A percentile compares a stretch with the other conserved stretches of the same genome.
phyloP scores from a whole-genome alignment of 2,888 invertebrate species.

The Sarcophaga subvicina region DNA sequence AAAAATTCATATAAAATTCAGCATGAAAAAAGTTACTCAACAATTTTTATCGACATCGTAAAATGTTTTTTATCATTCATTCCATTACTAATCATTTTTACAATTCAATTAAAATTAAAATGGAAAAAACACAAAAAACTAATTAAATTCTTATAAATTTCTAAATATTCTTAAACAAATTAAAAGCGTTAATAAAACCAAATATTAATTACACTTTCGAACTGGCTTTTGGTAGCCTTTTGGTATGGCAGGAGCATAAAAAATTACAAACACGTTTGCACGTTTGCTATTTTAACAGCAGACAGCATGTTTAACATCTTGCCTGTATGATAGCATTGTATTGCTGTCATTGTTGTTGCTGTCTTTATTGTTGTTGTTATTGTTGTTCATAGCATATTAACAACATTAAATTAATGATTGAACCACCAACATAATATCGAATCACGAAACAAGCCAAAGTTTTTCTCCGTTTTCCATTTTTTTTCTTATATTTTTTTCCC shows the following conservation, averaged over 20 bases:
- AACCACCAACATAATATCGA: slow-evolving; percentile 44
- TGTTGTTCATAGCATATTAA: slow-evolving; percentile 53
- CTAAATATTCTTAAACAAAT: too few relatives aligned
- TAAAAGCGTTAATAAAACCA: too few relatives aligned
- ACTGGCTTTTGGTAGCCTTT: not conserved
- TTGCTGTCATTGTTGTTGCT: slow-evolving; percentile 10
- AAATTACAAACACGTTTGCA: slow-evolving; percentile 68
- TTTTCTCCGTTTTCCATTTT: slow-evolving; percentile 2
- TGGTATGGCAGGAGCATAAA: slow-evolving; percentile 30
- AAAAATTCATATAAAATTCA: too few relatives aligned
- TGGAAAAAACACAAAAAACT: too few relatives aligned
- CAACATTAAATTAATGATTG: slow-evolving; percentile 59
- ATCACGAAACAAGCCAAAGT: slow-evolving; percentile 1
- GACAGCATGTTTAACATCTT: slow-evolving; percentile 61
- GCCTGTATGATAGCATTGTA: slow-evolving; percentile 20
- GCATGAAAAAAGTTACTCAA: too few relatives aligned
- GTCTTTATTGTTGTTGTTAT: slow-evolving; percentile 13
- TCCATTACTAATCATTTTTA: too few relatives aligned
- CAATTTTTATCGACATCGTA: too few relatives aligned
- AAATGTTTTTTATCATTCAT: too few relatives aligned
- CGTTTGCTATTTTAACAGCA: slow-evolving; percentile 55
- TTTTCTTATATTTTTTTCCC: not conserved
- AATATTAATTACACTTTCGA: too few relatives aligned
- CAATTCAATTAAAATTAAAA: too few relatives aligned
- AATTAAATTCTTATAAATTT: too few relatives aligned